Percentiles rank a stretch among this genome's conserved stretches.
Conservation (phyloP, 2,113 vertebrate species). For the Equus quagga region DNA sequence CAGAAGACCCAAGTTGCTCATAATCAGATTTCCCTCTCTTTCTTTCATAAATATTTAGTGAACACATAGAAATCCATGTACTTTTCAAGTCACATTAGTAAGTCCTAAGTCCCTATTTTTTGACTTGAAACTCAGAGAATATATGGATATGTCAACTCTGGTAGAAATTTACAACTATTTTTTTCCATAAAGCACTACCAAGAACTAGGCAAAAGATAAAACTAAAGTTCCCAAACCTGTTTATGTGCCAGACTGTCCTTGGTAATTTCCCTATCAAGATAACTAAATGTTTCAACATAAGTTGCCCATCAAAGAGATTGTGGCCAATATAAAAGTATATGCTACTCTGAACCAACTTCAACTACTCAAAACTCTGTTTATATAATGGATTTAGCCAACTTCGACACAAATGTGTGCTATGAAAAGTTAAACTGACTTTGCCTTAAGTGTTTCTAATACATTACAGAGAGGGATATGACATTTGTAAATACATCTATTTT, state of each 20-base stretch:
- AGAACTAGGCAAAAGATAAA: constrained; percentile 44
- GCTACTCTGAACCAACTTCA: background rate
- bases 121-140: constrained; percentile 56
- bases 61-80: background rate
- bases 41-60: background rate
- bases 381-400: background rate
- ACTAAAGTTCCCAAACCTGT: constrained; percentile 39
- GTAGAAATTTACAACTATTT: constrained; percentile 45
- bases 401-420: background rate
- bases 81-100: background rate
- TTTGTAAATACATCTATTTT: constrained; percentile 14
- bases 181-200: constrained; percentile 42
- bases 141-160: background rate
- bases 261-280: constrained; percentile 54
- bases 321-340: constrained; percentile 5
- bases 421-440: constrained; percentile 38
- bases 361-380: constrained; percentile 22
- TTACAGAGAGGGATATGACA: background rate
- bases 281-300: constrained; percentile 43
- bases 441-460: constrained; percentile 1
- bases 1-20: background rate
- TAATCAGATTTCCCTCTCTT: background rate
- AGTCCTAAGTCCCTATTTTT: background rate
- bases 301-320: background rate
- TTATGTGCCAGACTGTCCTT: background rate